Base-by-base conservation (phyloP, 2,888 invertebrate species). In the Drosophila lutescens region DNA sequence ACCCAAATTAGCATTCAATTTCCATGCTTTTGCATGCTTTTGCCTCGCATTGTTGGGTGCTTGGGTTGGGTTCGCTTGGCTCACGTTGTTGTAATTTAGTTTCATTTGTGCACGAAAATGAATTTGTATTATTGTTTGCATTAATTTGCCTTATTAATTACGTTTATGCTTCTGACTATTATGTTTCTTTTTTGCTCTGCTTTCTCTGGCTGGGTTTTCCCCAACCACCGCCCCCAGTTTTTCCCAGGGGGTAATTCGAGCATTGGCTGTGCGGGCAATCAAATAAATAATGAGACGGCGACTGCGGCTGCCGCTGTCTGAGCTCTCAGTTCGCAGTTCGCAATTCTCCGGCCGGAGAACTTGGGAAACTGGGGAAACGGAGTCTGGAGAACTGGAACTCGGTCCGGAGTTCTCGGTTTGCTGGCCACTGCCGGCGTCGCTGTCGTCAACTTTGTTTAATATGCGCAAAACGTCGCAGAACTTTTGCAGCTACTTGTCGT, bases 111-210 rank as follows among this genome's bases (percentile, higher is more conserved):
- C 83, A 80, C 86, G 88, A 83, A 84, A 86, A 86, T 86, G 84
- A 88, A 86, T 86, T 86, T 78, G 79, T 86, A 88, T 84, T 84
- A 84, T 86, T 88, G 88, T 86, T 88, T 88, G 86, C 88, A 81
- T 86, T 86, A 86, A 86, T 86, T 86, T 88, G 86, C 84, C 84
- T 88, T 88, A 86, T 88, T 86, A 86, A 88, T 86, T 88, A 86
- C 88, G 80, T 83, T 86, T 84, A 81, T 86, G 78, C 76, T 70
- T 71, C 55, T 56, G 74, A 74, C 83, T 78, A 77, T 80, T 82
- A 73, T 73, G 69, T 62, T 76, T 65, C 65, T 74, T 51, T 65
- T 30, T 20, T 26, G 26, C 55, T 30, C 32, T 38, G 23, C 26
- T 8, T 13, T 43, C 53, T 4, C 26, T 44, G 32, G 46, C 26